These are phyloP conservation scores for Pristionchus exspectatus DNA, from an alignment of 2,888 invertebrate species.

Conservation along the genomic window DNA sequence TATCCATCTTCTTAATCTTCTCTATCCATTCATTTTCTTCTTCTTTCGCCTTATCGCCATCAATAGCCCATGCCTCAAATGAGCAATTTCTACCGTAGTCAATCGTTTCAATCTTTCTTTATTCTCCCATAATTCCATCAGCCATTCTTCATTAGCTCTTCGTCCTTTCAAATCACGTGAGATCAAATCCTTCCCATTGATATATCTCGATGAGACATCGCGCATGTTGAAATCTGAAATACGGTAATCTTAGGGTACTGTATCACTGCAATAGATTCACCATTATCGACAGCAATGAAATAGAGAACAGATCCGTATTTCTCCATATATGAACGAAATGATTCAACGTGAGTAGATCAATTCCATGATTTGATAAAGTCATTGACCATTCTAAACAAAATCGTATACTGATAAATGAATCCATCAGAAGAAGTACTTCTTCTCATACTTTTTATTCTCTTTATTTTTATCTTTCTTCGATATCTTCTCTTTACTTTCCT, in stretches of 20 bases:
- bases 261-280: neutral
- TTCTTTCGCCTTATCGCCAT: neutral
- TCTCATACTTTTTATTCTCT: neutral
- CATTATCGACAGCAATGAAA: conserved; percentile 27
- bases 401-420: neutral
- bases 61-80: conserved; percentile 25
- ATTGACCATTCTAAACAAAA: neutral
- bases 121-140: conserved; percentile 12
- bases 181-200: neutral
- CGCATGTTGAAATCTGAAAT: neutral
- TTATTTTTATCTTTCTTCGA: neutral
- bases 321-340: neutral
- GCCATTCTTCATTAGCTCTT: conserved; percentile 41
- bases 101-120: neutral
- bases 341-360: neutral
- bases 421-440: neutral
- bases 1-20: neutral
- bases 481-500: neutral
- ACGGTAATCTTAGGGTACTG: neutral
- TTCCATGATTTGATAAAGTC: conserved; percentile 16
- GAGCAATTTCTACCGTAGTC: neutral
- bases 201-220: conserved; percentile 46
- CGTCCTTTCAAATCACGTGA: conserved; percentile 11
- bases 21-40: conserved; percentile 49
- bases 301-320: neutral